Evolutionary conservation across 2,113 vertebrate genomes (phyloP).

Genomic region (Thunnus thynnus): DNA sequence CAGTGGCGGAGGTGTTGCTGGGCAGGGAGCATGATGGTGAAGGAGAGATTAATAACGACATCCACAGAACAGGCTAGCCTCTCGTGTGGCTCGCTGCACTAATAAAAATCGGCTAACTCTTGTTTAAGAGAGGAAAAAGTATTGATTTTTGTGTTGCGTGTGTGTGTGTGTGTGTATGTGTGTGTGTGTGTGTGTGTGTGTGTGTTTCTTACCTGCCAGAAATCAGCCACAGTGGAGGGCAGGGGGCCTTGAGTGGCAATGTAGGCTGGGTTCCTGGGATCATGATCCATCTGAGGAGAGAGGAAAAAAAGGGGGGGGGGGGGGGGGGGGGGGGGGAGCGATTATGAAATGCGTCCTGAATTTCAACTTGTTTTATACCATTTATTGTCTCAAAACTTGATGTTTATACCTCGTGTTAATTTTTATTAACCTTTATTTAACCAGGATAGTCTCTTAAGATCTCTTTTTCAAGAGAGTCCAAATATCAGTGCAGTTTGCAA

Average conservation of each 20-base stretch:
- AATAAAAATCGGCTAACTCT: slow-evolving; percentile 67
- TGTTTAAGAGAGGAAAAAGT: slow-evolving; percentile 58
- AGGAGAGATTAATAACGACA: slow-evolving; percentile 64
- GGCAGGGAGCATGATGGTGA: slow-evolving; percentile 30
- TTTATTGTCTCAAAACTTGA: no score
- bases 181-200: slow-evolving; percentile 24
- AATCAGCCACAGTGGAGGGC: slow-evolving; percentile 94
- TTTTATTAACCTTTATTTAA: no score
- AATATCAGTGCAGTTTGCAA: neutral
- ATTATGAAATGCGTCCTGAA: neutral
- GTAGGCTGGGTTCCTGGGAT: slow-evolving; percentile 95
- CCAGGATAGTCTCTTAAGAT: no score
- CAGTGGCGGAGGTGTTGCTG: neutral
- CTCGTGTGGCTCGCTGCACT: slow-evolving; percentile 51
- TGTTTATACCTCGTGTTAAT: no score
- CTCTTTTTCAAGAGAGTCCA: no score
- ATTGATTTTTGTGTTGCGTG: slow-evolving; percentile 51
- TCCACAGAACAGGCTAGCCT: slow-evolving; percentile 47
- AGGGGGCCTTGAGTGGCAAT: slow-evolving; percentile 96
- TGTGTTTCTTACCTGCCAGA: slow-evolving; percentile 90
- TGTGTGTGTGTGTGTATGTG: slow-evolving; percentile 16
- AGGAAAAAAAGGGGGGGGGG: neutral
- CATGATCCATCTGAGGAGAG: slow-evolving; percentile 93
- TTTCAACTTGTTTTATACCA: no score
- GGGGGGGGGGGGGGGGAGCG: neutral